Percentiles rank a stretch among this genome's conserved stretches.
These are phyloP conservation scores for Phorcus lineatus DNA, from an alignment of 2,888 invertebrate genomes.

Conservation along the genomic window DNA sequence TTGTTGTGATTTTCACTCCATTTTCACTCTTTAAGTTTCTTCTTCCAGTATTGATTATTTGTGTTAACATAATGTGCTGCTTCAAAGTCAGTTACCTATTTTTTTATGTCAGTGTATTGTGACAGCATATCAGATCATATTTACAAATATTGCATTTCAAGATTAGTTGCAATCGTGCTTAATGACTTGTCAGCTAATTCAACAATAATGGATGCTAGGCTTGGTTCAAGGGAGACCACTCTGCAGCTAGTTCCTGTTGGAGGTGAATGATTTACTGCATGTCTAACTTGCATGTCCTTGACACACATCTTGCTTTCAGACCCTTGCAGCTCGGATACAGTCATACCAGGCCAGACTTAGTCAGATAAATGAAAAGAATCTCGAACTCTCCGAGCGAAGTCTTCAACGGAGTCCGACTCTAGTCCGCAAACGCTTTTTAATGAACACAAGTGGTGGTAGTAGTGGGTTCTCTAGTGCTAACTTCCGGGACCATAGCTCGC, in stretches of 20 bases:
- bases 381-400: constrained; percentile 53
- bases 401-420: constrained; percentile 23
- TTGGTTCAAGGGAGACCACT: neutral
- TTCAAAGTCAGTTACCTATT: too few relatives aligned
- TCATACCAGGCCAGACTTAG: constrained; percentile 59
- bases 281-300: neutral
- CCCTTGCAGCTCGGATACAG: constrained; percentile 64
- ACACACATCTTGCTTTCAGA: constrained; percentile 57
- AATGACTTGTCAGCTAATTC: too few relatives aligned
- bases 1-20: too few relatives aligned
- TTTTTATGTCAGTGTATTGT: too few relatives aligned
- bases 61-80: too few relatives aligned
- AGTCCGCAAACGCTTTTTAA: constrained; percentile 24
- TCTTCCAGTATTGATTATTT: too few relatives aligned
- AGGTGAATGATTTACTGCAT: neutral
- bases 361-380: constrained; percentile 64
- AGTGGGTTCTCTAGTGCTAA: constrained; percentile 15
- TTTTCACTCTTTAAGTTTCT: too few relatives aligned
- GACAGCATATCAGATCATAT: too few relatives aligned
- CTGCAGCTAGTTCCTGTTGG: neutral
- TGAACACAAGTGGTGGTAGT: constrained; percentile 18
- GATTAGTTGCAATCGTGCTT: neutral
- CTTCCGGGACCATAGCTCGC: neutral
- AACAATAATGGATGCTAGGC: neutral
- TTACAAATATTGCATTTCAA: too few relatives aligned